A percentile compares a stretch with the other conserved stretches of the same genome.
These are phyloP conservation scores for Spilogale gracilis DNA, from an alignment of 2,113 vertebrate species.

Conservation along the genomic window DNA sequence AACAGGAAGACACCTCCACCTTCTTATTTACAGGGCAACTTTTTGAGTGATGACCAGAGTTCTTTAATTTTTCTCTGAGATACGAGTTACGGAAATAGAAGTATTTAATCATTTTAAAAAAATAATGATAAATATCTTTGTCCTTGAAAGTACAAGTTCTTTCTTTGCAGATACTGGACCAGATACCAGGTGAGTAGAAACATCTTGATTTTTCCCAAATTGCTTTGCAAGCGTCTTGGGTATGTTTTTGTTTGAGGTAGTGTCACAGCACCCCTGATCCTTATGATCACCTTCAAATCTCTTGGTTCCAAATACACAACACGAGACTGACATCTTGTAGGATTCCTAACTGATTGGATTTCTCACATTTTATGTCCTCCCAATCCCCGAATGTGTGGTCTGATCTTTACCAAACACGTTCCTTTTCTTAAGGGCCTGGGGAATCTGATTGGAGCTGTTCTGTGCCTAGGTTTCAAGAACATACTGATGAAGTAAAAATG, in stretches of 20 bases:
- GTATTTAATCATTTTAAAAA: background rate
- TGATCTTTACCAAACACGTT: background rate
- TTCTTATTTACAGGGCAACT: background rate
- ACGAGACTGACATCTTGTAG: background rate
- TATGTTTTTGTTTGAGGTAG: background rate
- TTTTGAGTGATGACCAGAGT: background rate
- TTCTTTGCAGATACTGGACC: background rate
- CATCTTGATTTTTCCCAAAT: background rate
- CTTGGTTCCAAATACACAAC: background rate
- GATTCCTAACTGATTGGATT: background rate
- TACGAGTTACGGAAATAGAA: constrained; percentile 12
- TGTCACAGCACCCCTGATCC: background rate
- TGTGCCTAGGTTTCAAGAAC: background rate
- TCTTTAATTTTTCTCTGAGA: constrained; percentile 20
- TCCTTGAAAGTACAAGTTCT: constrained; percentile 20
- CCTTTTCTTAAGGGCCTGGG: background rate
- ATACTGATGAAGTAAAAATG: background rate
- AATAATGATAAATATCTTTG: background rate
- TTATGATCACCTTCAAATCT: background rate
- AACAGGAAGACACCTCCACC: background rate
- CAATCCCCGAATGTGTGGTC: background rate
- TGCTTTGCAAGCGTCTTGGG: background rate
- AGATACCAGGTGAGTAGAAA: background rate
- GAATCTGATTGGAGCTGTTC: background rate
- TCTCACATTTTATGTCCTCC: background rate